A percentile compares a stretch with the other conserved stretches of the same genome.
These are phyloP conservation scores for Patiria pectinifera DNA, from an alignment of 53 echinoderm and acorn worm species.

Conservation along the genomic window DNA sequence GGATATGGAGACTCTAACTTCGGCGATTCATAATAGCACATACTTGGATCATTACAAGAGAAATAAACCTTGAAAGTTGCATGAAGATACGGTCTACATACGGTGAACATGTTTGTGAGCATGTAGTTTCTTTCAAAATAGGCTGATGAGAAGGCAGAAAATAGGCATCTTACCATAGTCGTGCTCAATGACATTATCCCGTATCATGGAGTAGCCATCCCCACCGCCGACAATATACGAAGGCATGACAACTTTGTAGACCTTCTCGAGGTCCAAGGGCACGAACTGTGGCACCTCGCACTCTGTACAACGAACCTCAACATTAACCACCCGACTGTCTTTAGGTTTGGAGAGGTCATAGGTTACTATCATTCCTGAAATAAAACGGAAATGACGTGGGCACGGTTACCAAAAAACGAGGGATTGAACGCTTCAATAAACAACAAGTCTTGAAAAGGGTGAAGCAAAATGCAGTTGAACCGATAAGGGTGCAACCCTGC, in stretches of 20 bases:
- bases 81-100: background rate
- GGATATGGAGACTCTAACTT: too few relatives aligned
- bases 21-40: background rate
- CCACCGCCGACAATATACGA: constrained; percentile 79
- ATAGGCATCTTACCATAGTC: constrained; percentile 17
- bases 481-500: too few relatives aligned
- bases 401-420: background rate
- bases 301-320: constrained; percentile 74
- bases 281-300: constrained; percentile 80
- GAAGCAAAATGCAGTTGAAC: too few relatives aligned
- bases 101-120: background rate
- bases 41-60: background rate
- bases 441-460: background rate
- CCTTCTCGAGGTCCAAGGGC: constrained; percentile 68
- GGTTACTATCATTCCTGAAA: constrained; percentile 79
- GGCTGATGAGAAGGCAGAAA: too few relatives aligned
- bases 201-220: constrained; percentile 81
- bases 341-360: constrained; percentile 63
- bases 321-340: constrained; percentile 68
- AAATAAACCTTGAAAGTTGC: too few relatives aligned
- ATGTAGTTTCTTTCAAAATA: too few relatives aligned
- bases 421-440: background rate
- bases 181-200: constrained; percentile 54
- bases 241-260: constrained; percentile 74
- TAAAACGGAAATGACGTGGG: background rate